These are phyloP conservation scores for Zaprionus kolodkinae DNA, from an alignment of 1,140 invertebrate genomes.

Conservation along the genomic window DNA sequence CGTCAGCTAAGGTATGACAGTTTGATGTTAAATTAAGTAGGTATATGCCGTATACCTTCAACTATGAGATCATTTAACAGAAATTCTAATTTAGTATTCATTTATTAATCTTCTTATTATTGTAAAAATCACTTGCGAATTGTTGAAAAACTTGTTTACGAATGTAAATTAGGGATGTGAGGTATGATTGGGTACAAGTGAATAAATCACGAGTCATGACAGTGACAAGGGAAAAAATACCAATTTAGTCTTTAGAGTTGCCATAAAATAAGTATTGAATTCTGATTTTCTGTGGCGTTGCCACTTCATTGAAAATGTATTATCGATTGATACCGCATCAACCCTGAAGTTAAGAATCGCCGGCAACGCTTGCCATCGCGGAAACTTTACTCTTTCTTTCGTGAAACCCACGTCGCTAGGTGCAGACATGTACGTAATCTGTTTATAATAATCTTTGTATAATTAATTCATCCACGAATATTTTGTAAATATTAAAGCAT, in stretches of 20 bases:
- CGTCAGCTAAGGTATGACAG: not conserved
- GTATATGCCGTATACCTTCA: no score
- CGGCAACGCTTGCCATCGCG: not conserved
- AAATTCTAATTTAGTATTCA: not conserved
- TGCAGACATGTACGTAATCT: conserved; percentile 68
- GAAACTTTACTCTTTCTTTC: conserved; percentile 54
- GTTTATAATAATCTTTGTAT: conserved; percentile 38
- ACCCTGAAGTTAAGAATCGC: conserved; percentile 15
- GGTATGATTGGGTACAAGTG: not conserved
- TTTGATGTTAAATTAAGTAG: not conserved
- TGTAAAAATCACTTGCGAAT: conserved; percentile 16
- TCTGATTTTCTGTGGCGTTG: conserved; percentile 6
- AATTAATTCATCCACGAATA: conserved; percentile 8
- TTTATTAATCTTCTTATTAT: not conserved
- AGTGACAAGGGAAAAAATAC: not conserved
- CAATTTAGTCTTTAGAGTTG: not conserved
- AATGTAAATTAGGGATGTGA: not conserved
- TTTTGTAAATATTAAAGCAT: not conserved
- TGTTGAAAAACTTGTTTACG: conserved; percentile 31
- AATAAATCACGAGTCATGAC: not conserved
- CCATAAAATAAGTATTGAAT: not conserved
- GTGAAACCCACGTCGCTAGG: conserved; percentile 44
- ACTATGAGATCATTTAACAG: conserved; percentile 16
- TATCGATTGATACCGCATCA: conserved; percentile 5
- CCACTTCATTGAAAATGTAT: not conserved